Conservation (phyloP, 1,140 invertebrate species). For the Gerris buenoi region DNA sequence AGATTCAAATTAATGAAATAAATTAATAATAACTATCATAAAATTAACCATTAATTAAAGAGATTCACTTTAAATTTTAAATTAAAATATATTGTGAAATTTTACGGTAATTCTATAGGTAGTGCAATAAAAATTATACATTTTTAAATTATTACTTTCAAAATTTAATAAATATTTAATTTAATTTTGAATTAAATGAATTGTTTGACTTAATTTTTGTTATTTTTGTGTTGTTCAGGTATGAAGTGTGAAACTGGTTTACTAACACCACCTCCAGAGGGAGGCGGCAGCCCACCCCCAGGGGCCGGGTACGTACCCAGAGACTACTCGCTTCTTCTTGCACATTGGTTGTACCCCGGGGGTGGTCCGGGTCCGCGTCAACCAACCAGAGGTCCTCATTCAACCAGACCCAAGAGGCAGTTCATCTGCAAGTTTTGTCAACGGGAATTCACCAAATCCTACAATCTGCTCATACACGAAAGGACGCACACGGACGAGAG, state of each 20-base stretch:
- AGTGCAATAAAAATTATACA: too few relatives aligned
- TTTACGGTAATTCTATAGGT: too few relatives aligned
- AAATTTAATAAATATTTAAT: too few relatives aligned
- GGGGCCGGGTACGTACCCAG: conserved; percentile 1
- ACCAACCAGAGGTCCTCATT: conserved; percentile 22
- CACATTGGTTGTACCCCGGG: conserved; percentile 18
- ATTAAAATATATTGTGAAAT: too few relatives aligned
- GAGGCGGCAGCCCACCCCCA: neutral
- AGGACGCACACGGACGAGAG: conserved; percentile 95
- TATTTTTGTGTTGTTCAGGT: too few relatives aligned
- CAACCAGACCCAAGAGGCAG: conserved; percentile 45
- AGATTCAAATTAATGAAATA: too few relatives aligned
- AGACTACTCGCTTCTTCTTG: conserved; percentile 17
- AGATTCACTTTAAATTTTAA: too few relatives aligned
- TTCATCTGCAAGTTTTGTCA: conserved; percentile 88
- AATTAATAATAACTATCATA: too few relatives aligned
- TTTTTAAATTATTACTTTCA: too few relatives aligned
- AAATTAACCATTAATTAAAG: too few relatives aligned
- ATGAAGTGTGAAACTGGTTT: neutral
- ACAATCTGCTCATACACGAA: conserved; percentile 95
- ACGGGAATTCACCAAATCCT: conserved; percentile 93
- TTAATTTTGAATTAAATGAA: too few relatives aligned
- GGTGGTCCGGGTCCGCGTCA: neutral
- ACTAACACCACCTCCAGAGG: neutral
- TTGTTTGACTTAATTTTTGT: too few relatives aligned